Percentiles rank a stretch among this genome's conserved stretches.
phyloP scores from a whole-genome alignment of 2,797 vertebrate species.

The Champsocephalus gunnari region DNA sequence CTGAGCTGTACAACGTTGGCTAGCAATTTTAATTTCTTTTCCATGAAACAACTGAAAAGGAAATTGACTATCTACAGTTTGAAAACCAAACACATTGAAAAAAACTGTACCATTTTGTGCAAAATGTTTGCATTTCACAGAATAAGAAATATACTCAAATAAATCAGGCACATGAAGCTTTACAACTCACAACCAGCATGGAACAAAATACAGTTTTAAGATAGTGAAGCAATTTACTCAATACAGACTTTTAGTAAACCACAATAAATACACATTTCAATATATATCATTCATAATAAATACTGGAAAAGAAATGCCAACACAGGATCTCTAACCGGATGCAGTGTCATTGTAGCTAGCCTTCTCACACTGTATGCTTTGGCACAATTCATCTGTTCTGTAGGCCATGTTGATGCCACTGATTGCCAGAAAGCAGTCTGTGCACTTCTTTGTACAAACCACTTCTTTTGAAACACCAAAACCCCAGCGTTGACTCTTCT shows the following conservation, averaged over 20 bases:
- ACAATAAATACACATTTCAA: conserved; percentile 99
- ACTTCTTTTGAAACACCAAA: not conserved
- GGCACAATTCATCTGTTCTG: conserved; percentile 67
- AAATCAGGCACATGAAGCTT: conserved; percentile 88
- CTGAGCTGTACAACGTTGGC: conserved; percentile 1
- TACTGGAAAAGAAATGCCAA: conserved; percentile 89
- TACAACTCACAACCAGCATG: conserved; percentile 91
- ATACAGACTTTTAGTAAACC: conserved; percentile 92
- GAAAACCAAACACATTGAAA: conserved; percentile 67
- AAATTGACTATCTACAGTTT: conserved; percentile 67
- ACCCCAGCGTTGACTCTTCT: conserved; percentile 16
- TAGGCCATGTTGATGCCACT: conserved; percentile 52
- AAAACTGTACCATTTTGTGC: conserved; percentile 75
- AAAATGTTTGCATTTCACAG: conserved; percentile 81
- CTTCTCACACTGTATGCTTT: conserved; percentile 68
- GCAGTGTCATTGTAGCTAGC: conserved; percentile 59
- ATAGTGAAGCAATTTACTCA: conserved; percentile 90
- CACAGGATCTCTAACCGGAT: conserved; percentile 83
- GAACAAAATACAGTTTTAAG: conserved; percentile 85
- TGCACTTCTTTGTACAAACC: conserved; percentile 32
- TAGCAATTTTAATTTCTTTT: conserved; percentile 66
- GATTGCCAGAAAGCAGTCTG: conserved; percentile 70
- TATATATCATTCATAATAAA: conserved; percentile 97
- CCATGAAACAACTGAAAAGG: conserved; percentile 66
- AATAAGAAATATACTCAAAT: conserved; percentile 69